Percentiles rank a stretch among this genome's conserved stretches.
These are phyloP conservation scores for Eupeodes corollae DNA, from an alignment of 1,140 invertebrate genomes.

Conservation along the genomic window DNA sequence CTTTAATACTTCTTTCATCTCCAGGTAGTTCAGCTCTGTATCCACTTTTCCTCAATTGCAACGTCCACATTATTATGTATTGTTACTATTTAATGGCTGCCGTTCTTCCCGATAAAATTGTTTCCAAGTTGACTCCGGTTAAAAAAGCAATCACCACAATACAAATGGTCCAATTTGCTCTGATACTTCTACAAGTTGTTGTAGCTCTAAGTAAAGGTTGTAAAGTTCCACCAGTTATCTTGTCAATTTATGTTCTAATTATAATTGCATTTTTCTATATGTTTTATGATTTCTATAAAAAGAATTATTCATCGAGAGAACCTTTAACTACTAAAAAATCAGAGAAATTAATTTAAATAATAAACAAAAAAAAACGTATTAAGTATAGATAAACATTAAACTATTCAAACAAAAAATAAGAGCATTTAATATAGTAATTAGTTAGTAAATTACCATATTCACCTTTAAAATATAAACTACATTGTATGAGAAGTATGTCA, in stretches of 20 bases:
- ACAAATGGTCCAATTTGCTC: constrained; percentile 47
- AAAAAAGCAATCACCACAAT: constrained; percentile 38
- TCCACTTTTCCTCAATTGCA: constrained; percentile 66
- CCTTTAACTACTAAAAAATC: neutral
- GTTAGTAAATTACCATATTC: too few species aligned
- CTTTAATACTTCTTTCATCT: constrained; percentile 8
- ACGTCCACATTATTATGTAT: constrained; percentile 69
- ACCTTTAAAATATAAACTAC: too few species aligned
- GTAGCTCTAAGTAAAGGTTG: constrained; percentile 11
- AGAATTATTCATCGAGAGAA: constrained; percentile 40
- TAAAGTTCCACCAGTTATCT: constrained; percentile 9
- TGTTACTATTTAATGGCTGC: constrained; percentile 70
- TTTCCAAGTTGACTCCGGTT: constrained; percentile 21
- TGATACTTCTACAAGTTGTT: constrained; percentile 44
- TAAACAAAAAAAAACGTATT: too few species aligned
- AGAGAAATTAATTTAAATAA: too few species aligned
- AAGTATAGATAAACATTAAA: too few species aligned
- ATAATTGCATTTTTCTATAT: constrained; percentile 54
- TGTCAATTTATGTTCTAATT: constrained; percentile 45
- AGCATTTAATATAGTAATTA: too few species aligned
- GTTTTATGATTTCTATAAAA: constrained; percentile 57
- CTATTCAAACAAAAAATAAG: too few species aligned
- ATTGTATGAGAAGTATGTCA: too few species aligned
- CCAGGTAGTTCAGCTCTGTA: constrained; percentile 65
- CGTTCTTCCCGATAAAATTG: constrained; percentile 43